These are phyloP conservation scores for Struthidea cinerea DNA, from an alignment of 2,113 vertebrate species.

Conservation along the genomic window DNA sequence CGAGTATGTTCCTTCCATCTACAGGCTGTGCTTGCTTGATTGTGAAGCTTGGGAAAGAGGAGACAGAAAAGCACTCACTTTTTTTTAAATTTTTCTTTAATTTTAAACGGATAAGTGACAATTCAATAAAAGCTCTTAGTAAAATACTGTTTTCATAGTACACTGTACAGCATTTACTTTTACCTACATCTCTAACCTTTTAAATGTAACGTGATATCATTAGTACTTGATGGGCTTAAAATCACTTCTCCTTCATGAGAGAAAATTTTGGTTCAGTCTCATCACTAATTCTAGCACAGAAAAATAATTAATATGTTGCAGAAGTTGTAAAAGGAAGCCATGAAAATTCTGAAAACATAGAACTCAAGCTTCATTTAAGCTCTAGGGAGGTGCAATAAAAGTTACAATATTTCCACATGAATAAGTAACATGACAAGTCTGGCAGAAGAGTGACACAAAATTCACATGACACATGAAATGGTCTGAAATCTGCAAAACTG, in stretches of 20 bases:
- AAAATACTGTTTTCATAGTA: neutral
- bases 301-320: neutral
- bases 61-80: neutral
- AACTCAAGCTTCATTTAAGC: neutral
- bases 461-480: neutral
- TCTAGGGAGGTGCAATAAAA: neutral
- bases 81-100: neutral
- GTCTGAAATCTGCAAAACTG: neutral
- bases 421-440: neutral
- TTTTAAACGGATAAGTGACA: neutral
- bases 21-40: neutral
- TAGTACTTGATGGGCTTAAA: neutral
- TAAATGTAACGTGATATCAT: neutral
- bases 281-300: neutral
- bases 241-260: neutral
- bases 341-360: neutral
- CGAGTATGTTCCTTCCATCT: accelerated
- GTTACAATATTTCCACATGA: neutral
- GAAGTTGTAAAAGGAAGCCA: neutral
- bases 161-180: neutral
- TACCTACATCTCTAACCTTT: neutral
- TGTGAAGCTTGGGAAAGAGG: neutral
- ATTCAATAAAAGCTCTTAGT: neutral
- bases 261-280: neutral
- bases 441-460: neutral